Evolutionary conservation across 2,113 vertebrate species (phyloP).

Genomic region (Podarcis muralis): DNA sequence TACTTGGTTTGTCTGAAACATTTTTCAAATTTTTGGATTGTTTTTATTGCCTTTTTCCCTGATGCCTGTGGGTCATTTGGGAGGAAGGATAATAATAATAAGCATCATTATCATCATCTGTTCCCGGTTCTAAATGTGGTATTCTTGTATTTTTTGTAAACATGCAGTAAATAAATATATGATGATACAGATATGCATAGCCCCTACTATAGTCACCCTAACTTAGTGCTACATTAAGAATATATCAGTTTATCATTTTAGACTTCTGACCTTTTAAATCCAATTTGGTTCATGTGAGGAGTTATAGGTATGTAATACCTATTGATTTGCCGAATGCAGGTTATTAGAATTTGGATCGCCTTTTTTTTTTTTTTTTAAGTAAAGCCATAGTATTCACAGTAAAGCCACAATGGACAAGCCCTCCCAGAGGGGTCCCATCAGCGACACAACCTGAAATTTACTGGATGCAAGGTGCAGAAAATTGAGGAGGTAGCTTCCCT

Average conservation of each 20-base stretch:
- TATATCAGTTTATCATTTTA: background rate
- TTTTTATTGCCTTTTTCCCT: too few relatives aligned
- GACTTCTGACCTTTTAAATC: background rate
- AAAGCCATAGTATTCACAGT: background rate
- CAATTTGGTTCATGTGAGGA: background rate
- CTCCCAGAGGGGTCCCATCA: background rate
- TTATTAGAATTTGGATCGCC: background rate
- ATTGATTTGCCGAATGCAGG: background rate
- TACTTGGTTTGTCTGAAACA: too few relatives aligned
- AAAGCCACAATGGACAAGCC: background rate
- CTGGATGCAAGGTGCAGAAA: background rate
- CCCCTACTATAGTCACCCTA: background rate
- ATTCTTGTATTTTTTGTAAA: background rate
- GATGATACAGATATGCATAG: background rate
- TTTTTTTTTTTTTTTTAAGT: background rate
- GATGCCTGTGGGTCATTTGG: background rate
- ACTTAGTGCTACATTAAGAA: background rate
- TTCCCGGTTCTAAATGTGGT: background rate
- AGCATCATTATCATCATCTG: background rate
- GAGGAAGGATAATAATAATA: background rate
- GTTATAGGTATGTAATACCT: too few relatives aligned
- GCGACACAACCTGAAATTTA: background rate
- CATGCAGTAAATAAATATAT: background rate
- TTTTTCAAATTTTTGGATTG: too few relatives aligned
- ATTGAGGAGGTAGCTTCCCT: background rate